Evolutionary conservation across 2,888 invertebrate species (phyloP).

Genomic region (Mimas tiliae): DNA sequence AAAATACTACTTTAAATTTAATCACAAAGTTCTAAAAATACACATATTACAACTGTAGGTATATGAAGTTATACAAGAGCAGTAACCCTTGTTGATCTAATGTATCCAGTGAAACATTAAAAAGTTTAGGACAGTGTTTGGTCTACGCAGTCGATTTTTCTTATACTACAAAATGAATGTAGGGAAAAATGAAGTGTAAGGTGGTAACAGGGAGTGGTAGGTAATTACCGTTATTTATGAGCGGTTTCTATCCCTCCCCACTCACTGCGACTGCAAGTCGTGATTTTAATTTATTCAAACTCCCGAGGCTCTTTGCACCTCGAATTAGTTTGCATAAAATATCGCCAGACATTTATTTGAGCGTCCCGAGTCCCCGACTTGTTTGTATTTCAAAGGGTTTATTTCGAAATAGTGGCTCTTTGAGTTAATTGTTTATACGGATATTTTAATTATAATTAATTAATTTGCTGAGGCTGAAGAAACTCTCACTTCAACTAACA

Average conservation of each 20-base stretch:
- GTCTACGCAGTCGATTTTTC: conserved; percentile 14
- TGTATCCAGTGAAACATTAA: neutral
- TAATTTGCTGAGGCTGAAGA: neutral
- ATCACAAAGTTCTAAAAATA: neutral
- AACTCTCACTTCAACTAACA: neutral
- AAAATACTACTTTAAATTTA: neutral
- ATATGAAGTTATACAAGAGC: neutral
- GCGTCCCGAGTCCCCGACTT: conserved; percentile 50
- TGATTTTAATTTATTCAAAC: conserved; percentile 80
- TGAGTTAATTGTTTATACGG: conserved; percentile 37
- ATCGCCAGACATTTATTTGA: conserved; percentile 71
- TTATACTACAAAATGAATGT: conserved; percentile 33
- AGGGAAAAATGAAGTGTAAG: conserved; percentile 46
- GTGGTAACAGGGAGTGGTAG: conserved; percentile 58
- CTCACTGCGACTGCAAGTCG: conserved; percentile 75
- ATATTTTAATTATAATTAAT: conserved; percentile 18
- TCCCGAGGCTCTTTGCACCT: conserved; percentile 76
- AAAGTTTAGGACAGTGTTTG: conserved; percentile 8
- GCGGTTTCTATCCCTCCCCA: conserved; percentile 68
- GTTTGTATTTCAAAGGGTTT: conserved; percentile 61
- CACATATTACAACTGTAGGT: neutral
- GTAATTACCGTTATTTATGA: conserved; percentile 82
- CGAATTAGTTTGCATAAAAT: conserved; percentile 80
- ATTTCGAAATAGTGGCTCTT: conserved; percentile 45
- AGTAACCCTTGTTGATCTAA: neutral